These are phyloP conservation scores for Zaprionus lachaisei DNA, from an alignment of 1,140 invertebrate genomes.

Conservation along the genomic window DNA sequence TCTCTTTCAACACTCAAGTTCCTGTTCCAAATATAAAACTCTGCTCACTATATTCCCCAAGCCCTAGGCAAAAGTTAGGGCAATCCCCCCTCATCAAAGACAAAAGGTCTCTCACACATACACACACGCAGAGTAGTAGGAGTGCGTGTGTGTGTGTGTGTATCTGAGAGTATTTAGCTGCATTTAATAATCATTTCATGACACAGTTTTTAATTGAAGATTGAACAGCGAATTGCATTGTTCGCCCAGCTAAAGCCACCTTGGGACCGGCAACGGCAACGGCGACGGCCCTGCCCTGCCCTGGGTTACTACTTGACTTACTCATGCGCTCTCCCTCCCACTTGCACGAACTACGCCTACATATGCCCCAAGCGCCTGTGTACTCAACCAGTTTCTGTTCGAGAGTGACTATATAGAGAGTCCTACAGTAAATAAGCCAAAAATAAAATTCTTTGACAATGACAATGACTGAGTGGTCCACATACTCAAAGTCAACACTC, in stretches of 20 bases:
- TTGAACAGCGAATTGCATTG: slow-evolving; percentile 58
- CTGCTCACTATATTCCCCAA: background rate
- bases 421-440: slow-evolving; percentile 56
- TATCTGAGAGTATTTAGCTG: background rate
- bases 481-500: slow-evolving; percentile 31
- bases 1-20: no score
- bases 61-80: slow-evolving; percentile 9
- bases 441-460: slow-evolving; percentile 76
- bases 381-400: slow-evolving; percentile 55
- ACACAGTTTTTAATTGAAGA: slow-evolving; percentile 59
- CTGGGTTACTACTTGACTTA: slow-evolving; percentile 36
- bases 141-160: no score
- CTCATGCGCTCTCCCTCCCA: slow-evolving; percentile 21
- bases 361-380: slow-evolving; percentile 18
- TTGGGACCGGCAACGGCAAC: background rate
- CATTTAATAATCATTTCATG: slow-evolving; percentile 39
- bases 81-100: background rate
- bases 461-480: slow-evolving; percentile 71
- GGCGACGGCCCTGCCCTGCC: background rate
- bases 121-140: background rate
- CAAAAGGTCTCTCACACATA: slow-evolving; percentile 7
- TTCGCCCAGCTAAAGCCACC: slow-evolving; percentile 17
- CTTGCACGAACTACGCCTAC: slow-evolving; percentile 47
- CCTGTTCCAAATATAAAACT: background rate
- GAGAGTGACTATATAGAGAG: slow-evolving; percentile 8